Evolutionary conservation across 1,140 invertebrate species (phyloP).

Genomic region (Portunus trituberculatus): DNA sequence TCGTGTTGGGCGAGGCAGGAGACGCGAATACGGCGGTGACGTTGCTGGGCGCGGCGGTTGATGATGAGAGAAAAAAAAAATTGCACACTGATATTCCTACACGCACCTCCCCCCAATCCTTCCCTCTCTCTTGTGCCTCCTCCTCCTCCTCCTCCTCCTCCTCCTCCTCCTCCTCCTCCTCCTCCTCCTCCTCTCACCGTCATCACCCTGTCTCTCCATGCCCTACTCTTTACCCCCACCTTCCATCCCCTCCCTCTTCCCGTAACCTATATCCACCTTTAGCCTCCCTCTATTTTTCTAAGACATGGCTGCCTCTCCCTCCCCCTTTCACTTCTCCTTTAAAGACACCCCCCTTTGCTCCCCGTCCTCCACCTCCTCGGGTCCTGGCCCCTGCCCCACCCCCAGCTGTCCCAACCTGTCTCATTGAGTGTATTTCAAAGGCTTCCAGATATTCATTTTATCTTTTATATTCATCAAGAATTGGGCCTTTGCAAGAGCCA

Average conservation of each 20-base stretch:
- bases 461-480: constrained; percentile 24
- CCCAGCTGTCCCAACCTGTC: constrained; percentile 55
- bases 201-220: neutral
- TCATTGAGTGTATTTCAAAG: constrained; percentile 53
- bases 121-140: neutral
- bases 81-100: neutral
- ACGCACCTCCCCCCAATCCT: neutral
- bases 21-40: neutral
- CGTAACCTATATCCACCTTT: neutral
- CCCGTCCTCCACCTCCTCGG: neutral
- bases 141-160: neutral
- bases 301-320: constrained; percentile 32
- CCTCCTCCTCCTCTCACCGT: neutral
- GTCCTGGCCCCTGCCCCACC: neutral
- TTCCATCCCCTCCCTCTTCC: neutral
- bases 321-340: constrained; percentile 38
- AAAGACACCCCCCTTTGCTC: neutral
- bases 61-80: neutral
- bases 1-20: neutral
- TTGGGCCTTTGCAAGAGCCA: neutral
- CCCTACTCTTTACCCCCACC: neutral
- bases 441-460: constrained; percentile 5
- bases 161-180: neutral
- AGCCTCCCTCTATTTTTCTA: neutral
- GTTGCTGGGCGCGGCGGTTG: neutral